Conservation (phyloP, 1,140 invertebrate genomes). For the Ceratosolen fusciceps region DNA sequence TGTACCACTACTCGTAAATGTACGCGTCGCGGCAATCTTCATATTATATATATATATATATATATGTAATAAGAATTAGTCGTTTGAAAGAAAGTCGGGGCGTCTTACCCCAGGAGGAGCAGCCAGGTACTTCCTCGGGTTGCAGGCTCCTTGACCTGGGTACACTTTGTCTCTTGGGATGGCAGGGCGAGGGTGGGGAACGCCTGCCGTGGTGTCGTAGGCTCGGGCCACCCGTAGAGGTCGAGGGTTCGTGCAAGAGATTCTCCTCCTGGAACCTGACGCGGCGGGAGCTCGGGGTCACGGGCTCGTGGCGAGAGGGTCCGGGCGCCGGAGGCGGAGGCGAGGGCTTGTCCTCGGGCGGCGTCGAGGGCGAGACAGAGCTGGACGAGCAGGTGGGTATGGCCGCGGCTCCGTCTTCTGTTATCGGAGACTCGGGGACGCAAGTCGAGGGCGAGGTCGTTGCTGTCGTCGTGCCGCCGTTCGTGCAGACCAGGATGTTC, state of each 20-base stretch:
- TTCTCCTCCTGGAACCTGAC: slow-evolving; percentile 80
- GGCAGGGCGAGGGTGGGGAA: slow-evolving; percentile 65
- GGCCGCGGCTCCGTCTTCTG: slow-evolving; percentile 48
- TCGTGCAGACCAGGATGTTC: slow-evolving; percentile 46
- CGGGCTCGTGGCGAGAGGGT: slow-evolving; percentile 55
- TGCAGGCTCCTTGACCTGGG: slow-evolving; percentile 66
- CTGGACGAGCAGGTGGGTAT: slow-evolving; percentile 53
- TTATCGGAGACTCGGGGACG: slow-evolving; percentile 58
- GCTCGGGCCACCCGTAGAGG: slow-evolving; percentile 53
- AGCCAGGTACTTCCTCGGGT: slow-evolving; percentile 66
- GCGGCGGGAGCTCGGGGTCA: slow-evolving; percentile 67
- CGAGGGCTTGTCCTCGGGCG: slow-evolving; percentile 52
- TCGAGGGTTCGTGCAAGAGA: slow-evolving; percentile 60
- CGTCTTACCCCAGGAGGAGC: slow-evolving; percentile 66
- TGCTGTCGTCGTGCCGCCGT: not conserved
- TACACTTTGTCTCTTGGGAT: slow-evolving; percentile 63
- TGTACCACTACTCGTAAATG: no score
- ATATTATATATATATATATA: no score
- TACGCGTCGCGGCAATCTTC: no score
- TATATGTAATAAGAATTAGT: no score
- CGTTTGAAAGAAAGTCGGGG: no score
- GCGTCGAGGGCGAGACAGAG: slow-evolving; percentile 70
- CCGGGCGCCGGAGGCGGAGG: slow-evolving; percentile 49
- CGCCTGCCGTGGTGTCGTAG: slow-evolving; percentile 51
- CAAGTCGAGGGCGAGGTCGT: slow-evolving; percentile 54